Evolutionary conservation across 1,140 invertebrate genomes (phyloP), one percentile per base, ranked within the genome.

Genomic region (Phortica variegata): DNA sequence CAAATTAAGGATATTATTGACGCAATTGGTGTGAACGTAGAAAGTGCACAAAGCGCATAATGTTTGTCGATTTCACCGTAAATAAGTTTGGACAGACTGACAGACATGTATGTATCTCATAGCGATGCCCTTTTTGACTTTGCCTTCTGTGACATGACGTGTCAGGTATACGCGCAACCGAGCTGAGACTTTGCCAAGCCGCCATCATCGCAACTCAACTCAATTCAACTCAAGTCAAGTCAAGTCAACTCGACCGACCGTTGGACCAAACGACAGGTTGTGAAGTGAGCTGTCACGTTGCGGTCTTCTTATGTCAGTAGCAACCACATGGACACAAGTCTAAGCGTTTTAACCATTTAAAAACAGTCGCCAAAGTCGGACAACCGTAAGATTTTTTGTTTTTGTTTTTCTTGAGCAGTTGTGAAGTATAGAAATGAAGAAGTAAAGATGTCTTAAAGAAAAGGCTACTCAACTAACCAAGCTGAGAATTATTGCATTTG

Each of bases 261-360:
- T 6, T 26, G 10, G 23, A 5, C 23, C 23, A 26, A 26, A 5
- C 23, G 23, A 26, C 23, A 26, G 53, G 40, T 21, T 36, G 41
- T 63, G 63, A 68, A 68, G 63, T 68, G 63, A 68, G 63, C 63
- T 68, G 63, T 68, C 63, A 68, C 63, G 63, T 68, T 68, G 63
- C 63, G 63, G 63, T 68, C 63, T 48, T 65, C 63, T 68, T 68
- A 68, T 68, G 63, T 68, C 63, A 66, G 63, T 50, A 60, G 63
- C 63, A 62, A 68, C 63, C 54, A 58, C 13, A 47, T 49, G n/a
- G 18, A 8, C 33, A 37, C 8, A n/a, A 19, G 20, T 39, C 36
- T 38, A 38, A 38, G 36, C 36, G 36, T 17, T 38, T 38, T 38
- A 38, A 17, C 23, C 23, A 26, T 26, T 26, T 6, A 26, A 26